Evolutionary conservation across 2,113 vertebrate genomes (phyloP), one percentile per base, ranked within the genome.

Genomic region (Craseonycteris thonglongyai): DNA sequence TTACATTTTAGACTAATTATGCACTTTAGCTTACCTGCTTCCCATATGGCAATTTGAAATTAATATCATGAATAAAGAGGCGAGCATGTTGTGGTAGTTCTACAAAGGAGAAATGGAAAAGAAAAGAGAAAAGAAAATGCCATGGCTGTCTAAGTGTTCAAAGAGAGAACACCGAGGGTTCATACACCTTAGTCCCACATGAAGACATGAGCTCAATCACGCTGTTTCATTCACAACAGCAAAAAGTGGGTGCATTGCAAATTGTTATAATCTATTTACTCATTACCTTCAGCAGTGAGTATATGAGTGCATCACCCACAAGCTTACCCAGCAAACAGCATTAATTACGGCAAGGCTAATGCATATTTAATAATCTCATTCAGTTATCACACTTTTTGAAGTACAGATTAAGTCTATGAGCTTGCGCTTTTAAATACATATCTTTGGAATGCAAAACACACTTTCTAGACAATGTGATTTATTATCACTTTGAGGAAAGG

Each of bases 381-480:
- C 58, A 66, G 38, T 51, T 83, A 93, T 71, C 45, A 92, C 80
- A 95, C 42, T 47, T 90, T 35, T 65, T 92, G 15, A 56, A 78
- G 10, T 54, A 58, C 49, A 74, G 24, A 22, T 35, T 59, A 85
- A 22, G 15, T 84, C 80, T 47, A 40, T 51, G 2, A 85, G 59
- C 66, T 89, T 79, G 49, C 12, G 65, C 85, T 94, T 75, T 76
- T 28, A 94, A 84, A 14, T 82, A 76, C 89, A 81, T 74, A 38
- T 83, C 49, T 95, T 96, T 75, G 35, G 45, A 35, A 92, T 13
- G 1, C 26, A 95, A 2, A 93, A 83, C 45, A 92, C 84, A 85
- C 49, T 78, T 96, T 88, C 66, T 95, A 92, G 91, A 96, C 95
- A 92, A 38, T 81, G 1, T 93, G n/a, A 93, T 85, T 88, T 90